Evolutionary conservation across 1,140 invertebrate genomes (phyloP), one percentile per base, ranked within the genome.

Genomic region (Drosophila nasuta): DNA sequence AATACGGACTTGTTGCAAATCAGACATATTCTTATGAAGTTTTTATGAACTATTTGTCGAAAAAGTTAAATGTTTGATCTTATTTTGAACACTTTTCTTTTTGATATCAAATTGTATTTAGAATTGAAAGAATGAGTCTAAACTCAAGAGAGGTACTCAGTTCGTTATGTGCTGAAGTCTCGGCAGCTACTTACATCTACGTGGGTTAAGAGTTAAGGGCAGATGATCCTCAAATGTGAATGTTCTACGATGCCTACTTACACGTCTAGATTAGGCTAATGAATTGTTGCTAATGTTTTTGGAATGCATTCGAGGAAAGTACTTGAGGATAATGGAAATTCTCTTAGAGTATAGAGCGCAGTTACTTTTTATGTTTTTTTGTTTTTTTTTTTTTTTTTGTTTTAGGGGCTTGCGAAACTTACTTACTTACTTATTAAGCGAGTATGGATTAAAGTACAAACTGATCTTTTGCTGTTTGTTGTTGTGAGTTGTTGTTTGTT

Each of bases 371-470:
- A 35, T 6, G 38, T 41, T 11, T 20, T 20, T 20, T 20, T 20
- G 20, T 20, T 20, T 20, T 2, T 20, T n/a, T n/a, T n/a, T n/a
- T n/a, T 3, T 20, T 41, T 41, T 11, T 2, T 2, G 2, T 52
- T 8, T 13, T 5, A 33, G 28, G 28, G 8, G 5, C 0, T 35
- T 57, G 54, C 17, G 33, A 33, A 60, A 56, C 51, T 76, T 68
- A 77, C 71, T 77, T 77, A 77, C 71, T 41, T 77, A 77, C 71
- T 41, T 69, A 62, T 73, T 77, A 73, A 72, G 59, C 71, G 65
- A 63, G 59, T 45, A 41, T 62, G 20, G 66, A 59, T 73, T 73
- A 30, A 59, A 73, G 70, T 59, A 59, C 46, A 35, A 67, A 59
- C 41, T 43, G 54, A 13, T 60, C 25, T 60, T 33, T 8, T 33